Percentiles rank a stretch among this genome's conserved stretches.
Conservation (phyloP, 1,140 invertebrate genomes). For the Dinoponera quadriceps region DNA sequence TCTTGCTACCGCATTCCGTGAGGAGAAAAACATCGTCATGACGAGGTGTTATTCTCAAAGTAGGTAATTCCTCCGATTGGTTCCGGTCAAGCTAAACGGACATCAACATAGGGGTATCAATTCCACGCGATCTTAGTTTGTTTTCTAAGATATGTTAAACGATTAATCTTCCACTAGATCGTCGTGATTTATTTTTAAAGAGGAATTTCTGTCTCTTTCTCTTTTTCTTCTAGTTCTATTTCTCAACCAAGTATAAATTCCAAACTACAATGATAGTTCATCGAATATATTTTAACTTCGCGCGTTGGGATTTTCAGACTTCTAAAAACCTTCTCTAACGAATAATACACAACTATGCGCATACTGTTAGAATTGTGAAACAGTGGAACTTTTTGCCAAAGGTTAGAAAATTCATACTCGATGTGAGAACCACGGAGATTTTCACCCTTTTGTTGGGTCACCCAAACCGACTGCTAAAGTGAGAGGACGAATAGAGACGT, state of each 20-base stretch:
- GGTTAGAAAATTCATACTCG: constrained; percentile 23
- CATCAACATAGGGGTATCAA: background rate
- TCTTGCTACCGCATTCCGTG: constrained; percentile 50
- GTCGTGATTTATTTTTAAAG: no score
- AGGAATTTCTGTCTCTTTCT: no score
- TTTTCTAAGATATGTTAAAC: background rate
- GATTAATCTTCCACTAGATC: background rate
- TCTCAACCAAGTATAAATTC: background rate
- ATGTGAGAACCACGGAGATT: constrained; percentile 74
- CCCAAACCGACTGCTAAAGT: constrained; percentile 68
- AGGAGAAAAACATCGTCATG: constrained; percentile 35
- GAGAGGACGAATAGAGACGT: constrained; percentile 77
- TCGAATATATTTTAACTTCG: constrained; percentile 26
- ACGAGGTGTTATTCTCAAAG: constrained; percentile 5
- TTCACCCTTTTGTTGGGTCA: constrained; percentile 78
- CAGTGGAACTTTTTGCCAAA: background rate
- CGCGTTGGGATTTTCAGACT: constrained; percentile 2
- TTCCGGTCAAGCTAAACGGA: background rate
- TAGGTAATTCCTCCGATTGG: background rate
- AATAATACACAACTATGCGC: background rate
- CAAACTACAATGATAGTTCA: background rate
- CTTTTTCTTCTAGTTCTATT: background rate
- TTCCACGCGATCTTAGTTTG: background rate
- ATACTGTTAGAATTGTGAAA: background rate
- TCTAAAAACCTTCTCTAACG: no score